Conservation (phyloP, 2,113 vertebrate species). For the Clarias gariepinus region DNA sequence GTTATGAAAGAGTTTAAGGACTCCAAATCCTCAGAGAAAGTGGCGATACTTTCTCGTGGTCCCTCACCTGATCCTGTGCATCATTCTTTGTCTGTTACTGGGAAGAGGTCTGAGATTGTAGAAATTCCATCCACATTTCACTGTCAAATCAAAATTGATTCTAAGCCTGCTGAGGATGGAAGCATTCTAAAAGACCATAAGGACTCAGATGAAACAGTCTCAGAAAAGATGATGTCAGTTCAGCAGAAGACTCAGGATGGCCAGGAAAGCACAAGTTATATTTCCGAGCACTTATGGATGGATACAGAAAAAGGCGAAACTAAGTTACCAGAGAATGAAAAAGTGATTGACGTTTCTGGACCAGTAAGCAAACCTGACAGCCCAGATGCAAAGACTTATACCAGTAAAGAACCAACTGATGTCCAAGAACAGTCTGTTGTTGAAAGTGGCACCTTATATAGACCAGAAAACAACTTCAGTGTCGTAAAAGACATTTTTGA, state of each 20-base stretch:
- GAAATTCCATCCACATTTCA: slow-evolving; percentile 79
- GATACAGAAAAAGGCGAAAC: slow-evolving; percentile 66
- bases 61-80: slow-evolving; percentile 62
- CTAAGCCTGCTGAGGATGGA: slow-evolving; percentile 51
- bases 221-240: slow-evolving; percentile 57
- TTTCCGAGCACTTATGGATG: slow-evolving; percentile 63
- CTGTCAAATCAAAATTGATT: slow-evolving; percentile 80
- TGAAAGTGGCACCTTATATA: slow-evolving; percentile 60
- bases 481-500: slow-evolving; percentile 77
- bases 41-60: slow-evolving; percentile 70
- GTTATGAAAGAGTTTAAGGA: neutral
- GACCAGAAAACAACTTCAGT: slow-evolving; percentile 73
- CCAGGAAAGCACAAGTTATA: slow-evolving; percentile 67
- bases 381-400: slow-evolving; percentile 62
- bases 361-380: slow-evolving; percentile 71
- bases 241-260: slow-evolving; percentile 69
- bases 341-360: slow-evolving; percentile 60
- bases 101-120: slow-evolving; percentile 81
- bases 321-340: slow-evolving; percentile 58
- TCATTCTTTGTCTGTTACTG: slow-evolving; percentile 65
- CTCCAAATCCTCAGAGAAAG: slow-evolving; percentile 48
- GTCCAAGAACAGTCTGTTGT: slow-evolving; percentile 59
- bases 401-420: slow-evolving; percentile 63
- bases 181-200: neutral
- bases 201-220: slow-evolving; percentile 48